phyloP scores from a whole-genome alignment of 2,888 invertebrate genomes.

The Melikaiella ostensackeni region DNA sequence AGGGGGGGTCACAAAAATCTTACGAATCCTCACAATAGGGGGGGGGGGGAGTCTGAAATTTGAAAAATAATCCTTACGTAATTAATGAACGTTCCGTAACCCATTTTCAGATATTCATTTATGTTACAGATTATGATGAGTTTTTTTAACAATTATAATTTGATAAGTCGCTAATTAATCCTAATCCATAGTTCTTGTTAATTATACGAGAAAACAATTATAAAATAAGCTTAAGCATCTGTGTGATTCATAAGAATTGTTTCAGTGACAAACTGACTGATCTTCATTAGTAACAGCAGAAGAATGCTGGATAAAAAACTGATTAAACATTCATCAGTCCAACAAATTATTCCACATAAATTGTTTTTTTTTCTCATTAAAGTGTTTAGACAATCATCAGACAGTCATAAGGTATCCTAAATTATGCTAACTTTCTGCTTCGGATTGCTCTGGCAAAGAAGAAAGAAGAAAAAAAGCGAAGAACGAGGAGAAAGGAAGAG shows the following conservation, averaged over 20 bases:
- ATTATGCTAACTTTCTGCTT: not conserved
- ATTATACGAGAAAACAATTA: not conserved
- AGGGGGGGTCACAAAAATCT: no score
- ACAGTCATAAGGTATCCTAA: not conserved
- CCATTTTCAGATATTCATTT: no score
- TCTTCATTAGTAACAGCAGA: not conserved
- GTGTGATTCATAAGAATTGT: not conserved
- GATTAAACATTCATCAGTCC: not conserved
- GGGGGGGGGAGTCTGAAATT: no score
- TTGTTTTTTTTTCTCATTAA: not conserved
- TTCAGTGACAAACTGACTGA: not conserved
- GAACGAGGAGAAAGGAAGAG: constrained; percentile 8
- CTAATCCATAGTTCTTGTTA: not conserved
- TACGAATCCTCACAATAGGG: no score
- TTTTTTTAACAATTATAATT: no score
- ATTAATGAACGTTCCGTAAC: no score
- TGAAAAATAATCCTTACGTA: no score
- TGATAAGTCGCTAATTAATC: no score
- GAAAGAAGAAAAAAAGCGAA: not conserved
- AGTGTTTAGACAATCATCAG: not conserved
- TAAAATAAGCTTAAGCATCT: not conserved
- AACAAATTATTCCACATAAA: not conserved
- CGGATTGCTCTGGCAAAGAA: not conserved
- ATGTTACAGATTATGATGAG: no score
- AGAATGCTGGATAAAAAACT: not conserved